Conservation (phyloP, 2,113 vertebrate genomes). For the Platichthys flesus region DNA sequence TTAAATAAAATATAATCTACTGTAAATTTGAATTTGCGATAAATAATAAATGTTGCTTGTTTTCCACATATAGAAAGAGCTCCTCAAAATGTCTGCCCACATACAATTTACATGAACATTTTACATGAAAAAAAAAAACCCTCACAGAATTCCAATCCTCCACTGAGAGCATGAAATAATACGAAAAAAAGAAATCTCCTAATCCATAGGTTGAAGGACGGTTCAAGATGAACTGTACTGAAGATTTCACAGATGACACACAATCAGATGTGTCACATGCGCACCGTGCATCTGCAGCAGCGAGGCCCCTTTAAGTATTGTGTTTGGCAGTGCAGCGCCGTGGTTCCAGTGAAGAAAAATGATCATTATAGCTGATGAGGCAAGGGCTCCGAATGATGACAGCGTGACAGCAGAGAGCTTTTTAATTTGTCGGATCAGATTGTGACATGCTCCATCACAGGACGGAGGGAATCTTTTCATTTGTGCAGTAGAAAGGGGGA, state of each 20-base stretch:
- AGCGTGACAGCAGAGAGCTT: constrained; percentile 84
- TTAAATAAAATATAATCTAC: constrained; percentile 49
- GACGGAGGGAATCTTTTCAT: constrained; percentile 83
- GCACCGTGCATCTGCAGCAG: constrained; percentile 20
- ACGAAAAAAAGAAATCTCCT: background rate
- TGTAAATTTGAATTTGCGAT: constrained; percentile 32
- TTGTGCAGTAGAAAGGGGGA: constrained; percentile 79
- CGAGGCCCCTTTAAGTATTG: constrained; percentile 60
- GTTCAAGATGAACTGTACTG: constrained; percentile 40
- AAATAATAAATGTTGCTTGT: constrained; percentile 37
- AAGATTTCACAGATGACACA: constrained; percentile 45
- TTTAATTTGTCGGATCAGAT: constrained; percentile 87
- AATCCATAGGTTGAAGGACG: constrained; percentile 15
- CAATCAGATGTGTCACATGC: constrained; percentile 47
- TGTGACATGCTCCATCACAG: constrained; percentile 84
- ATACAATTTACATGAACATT: constrained; percentile 2
- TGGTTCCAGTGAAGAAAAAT: constrained; percentile 69
- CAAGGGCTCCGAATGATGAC: constrained; percentile 72
- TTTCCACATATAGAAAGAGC: constrained; percentile 11
- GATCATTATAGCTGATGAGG: constrained; percentile 87
- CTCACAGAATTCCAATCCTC: background rate
- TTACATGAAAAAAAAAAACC: background rate
- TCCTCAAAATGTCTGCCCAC: constrained; percentile 1
- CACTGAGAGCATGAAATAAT: constrained; percentile 2
- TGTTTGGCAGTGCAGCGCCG: constrained; percentile 67